phyloP scores from a whole-genome alignment of 2,888 invertebrate species.

The Meta bourneti region DNA sequence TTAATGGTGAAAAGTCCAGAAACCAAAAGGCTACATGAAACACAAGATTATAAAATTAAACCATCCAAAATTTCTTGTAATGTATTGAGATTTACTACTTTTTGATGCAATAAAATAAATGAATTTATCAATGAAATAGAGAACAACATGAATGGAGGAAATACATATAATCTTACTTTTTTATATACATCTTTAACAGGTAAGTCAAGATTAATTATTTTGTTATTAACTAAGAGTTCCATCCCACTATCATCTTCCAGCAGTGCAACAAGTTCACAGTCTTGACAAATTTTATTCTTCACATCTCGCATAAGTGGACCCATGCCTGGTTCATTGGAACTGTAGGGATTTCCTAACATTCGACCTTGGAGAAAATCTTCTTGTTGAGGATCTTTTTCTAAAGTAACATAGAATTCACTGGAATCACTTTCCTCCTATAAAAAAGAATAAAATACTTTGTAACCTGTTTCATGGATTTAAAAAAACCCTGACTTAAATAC shows the following conservation, averaged over 20 bases:
- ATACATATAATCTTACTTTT: constrained; percentile 82
- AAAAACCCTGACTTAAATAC: too few species aligned
- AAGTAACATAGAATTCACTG: constrained; percentile 95
- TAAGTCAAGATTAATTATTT: constrained; percentile 97
- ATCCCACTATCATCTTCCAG: constrained; percentile 99
- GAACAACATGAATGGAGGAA: too few species aligned
- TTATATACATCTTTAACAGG: constrained; percentile 90
- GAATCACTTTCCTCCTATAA: constrained; percentile 93
- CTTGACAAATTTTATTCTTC: constrained; percentile 98
- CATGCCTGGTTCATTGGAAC: constrained; percentile 94
- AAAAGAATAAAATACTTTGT: neutral
- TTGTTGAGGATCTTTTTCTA: constrained; percentile 99
- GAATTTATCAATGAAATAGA: neutral
- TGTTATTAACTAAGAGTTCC: constrained; percentile 98
- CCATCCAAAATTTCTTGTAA: too few species aligned
- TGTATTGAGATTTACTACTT: too few species aligned
- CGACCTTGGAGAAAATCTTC: constrained; percentile 99
- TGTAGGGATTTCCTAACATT: constrained; percentile 99
- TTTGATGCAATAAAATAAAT: too few species aligned
- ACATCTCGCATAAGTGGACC: constrained; percentile 99
- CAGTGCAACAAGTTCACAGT: constrained; percentile 98
- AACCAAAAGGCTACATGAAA: too few species aligned
- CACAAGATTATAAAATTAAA: too few species aligned
- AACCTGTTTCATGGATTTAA: neutral
- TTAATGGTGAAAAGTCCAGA: too few species aligned